These are phyloP conservation scores for Drosophila multiciliata DNA, from an alignment of 2,888 invertebrate species.

Conservation along the genomic window DNA sequence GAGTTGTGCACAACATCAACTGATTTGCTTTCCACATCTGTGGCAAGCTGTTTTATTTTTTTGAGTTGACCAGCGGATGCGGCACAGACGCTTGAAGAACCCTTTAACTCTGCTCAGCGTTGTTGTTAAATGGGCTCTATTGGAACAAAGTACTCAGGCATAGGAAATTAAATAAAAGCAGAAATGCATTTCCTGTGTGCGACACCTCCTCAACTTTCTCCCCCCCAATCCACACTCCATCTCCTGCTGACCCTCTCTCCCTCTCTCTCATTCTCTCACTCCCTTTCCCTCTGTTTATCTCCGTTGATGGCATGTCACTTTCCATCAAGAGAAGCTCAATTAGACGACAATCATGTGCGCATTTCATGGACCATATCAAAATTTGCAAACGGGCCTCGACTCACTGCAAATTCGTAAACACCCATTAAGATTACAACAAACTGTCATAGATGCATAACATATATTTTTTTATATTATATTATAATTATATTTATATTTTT, in stretches of 20 bases:
- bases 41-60: not conserved
- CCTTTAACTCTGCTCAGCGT: slow-evolving; percentile 27
- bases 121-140: slow-evolving; percentile 20
- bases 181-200: slow-evolving; percentile 60
- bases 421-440: slow-evolving; percentile 5
- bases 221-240: not conserved
- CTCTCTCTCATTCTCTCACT: not conserved
- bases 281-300: not conserved
- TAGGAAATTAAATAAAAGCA: slow-evolving; percentile 67
- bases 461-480: not conserved
- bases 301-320: not conserved
- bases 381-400: slow-evolving; percentile 15
- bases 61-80: slow-evolving; percentile 48
- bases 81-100: slow-evolving; percentile 43
- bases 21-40: not conserved
- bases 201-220: not conserved
- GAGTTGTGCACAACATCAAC: not conserved
- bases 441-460: not conserved
- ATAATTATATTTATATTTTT: not conserved
- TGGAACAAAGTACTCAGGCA: slow-evolving; percentile 24
- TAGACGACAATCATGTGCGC: slow-evolving; percentile 26
- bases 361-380: slow-evolving; percentile 28
- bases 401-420: slow-evolving; percentile 10
- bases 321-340: slow-evolving; percentile 20
- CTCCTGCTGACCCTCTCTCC: not conserved